phyloP scores from a whole-genome alignment of 2,888 invertebrate genomes.

The Melieria picta region DNA sequence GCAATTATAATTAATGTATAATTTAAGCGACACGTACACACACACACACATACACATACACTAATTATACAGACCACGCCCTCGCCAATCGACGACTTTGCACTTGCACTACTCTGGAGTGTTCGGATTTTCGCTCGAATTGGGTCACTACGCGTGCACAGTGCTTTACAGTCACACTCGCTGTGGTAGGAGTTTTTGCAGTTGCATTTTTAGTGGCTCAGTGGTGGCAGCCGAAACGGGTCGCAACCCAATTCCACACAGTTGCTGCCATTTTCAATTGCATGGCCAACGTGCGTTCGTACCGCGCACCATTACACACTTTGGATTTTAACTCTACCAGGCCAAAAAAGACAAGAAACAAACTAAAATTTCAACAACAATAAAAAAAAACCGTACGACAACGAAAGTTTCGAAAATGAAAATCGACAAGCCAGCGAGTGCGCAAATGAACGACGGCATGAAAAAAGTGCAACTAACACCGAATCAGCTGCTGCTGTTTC shows the following conservation, averaged over 20 bases:
- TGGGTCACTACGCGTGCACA: slow-evolving; percentile 21
- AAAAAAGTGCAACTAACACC: neutral
- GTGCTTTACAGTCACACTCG: too few relatives aligned
- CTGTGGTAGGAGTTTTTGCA: too few relatives aligned
- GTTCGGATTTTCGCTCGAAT: slow-evolving; percentile 2
- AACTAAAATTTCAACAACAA: slow-evolving; percentile 1
- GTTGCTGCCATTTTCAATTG: too few relatives aligned
- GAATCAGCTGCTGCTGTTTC: too few relatives aligned
- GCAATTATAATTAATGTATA: too few relatives aligned
- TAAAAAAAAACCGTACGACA: neutral
- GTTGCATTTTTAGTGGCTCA: too few relatives aligned
- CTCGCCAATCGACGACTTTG: neutral
- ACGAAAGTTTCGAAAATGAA: slow-evolving; percentile 18
- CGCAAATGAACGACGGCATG: neutral
- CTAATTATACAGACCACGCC: neutral
- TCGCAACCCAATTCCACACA: slow-evolving; percentile 19
- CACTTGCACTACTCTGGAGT: neutral
- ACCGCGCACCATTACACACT: too few relatives aligned
- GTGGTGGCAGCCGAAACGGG: slow-evolving; percentile 8
- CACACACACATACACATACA: neutral
- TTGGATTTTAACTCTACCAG: too few relatives aligned
- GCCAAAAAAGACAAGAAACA: too few relatives aligned
- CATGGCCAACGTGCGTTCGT: too few relatives aligned
- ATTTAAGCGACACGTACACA: neutral
- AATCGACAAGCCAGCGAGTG: neutral